Base-by-base conservation (phyloP, 2,888 invertebrate species). In the Parascotia fuliginaria region DNA sequence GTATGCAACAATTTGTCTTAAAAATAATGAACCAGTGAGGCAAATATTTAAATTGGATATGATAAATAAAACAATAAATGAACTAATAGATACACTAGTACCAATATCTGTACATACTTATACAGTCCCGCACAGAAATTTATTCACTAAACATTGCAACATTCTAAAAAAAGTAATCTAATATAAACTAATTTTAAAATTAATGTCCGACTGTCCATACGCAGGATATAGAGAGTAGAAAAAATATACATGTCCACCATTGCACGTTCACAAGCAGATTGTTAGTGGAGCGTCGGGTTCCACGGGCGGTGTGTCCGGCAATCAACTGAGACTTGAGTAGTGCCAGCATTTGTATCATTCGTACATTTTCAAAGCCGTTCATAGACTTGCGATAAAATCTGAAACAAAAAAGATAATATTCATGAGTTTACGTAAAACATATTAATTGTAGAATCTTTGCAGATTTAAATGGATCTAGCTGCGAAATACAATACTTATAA, bases 241-340 rank as follows among this genome's bases (percentile, higher is more conserved):
- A 89, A 90, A 89, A 90, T 90, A 87, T 91, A 91, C 90, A 91
- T 83, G 84, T 83, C n/a, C 79, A 79, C 77, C 75, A 43, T 39
- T 14, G 37, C 28, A 77, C 71, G 65, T 79, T 77, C 73, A 81
- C 80, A 82, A 79, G 77, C 74, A 73, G 55, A 58, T 51, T 50
- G 60, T 59, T 55, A 38, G 45, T 29, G 24, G 12, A 27, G 38
- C 28, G 42, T 22, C 40, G 42, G n/a, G 14, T 27, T 42, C 34
- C 28, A 19, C 48, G 42, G 54, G 58, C 60, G 53, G 45, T 34
- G 39, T 42, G 43, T 48, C 53, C 48, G 51, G 54, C 43, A 57
- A 60, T 39, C 46, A 60, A 57, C 53, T 51, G 52, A 51, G 62
- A 42, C 56, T 60, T 56, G 29, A 58, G 47, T 55, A 48, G 58